Conservation (phyloP, 2,797 vertebrate species). For the Takifugu rubripes region DNA sequence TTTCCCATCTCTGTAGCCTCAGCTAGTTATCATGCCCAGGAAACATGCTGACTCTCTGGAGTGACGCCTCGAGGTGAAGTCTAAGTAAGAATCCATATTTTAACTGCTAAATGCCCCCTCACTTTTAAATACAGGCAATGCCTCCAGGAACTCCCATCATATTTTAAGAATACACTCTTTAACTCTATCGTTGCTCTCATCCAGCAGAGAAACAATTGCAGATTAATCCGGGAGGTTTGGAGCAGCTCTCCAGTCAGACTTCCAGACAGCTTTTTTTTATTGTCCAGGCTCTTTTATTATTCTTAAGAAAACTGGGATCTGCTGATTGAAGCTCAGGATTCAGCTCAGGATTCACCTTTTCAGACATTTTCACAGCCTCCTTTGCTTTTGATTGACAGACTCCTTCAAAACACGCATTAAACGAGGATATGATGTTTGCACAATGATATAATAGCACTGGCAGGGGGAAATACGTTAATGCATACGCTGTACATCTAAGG, state of each 20-base stretch:
- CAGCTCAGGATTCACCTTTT: background rate
- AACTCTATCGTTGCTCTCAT: constrained; percentile 29
- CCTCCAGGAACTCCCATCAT: constrained; percentile 43
- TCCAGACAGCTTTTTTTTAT: background rate
- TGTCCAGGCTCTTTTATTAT: background rate
- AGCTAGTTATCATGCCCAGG: constrained; percentile 67
- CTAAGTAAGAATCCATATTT: constrained; percentile 80
- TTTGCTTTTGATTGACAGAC: background rate
- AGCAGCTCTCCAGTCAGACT: constrained; percentile 2
- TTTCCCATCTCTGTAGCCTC: constrained; percentile 66
- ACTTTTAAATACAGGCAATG: constrained; percentile 55
- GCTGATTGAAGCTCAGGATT: background rate
- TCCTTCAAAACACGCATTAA: background rate
- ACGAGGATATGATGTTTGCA: constrained; percentile 14
- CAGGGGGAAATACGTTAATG: background rate
- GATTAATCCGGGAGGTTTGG: constrained; percentile 9
- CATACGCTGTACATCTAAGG: constrained; percentile 22
- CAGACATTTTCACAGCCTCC: background rate
- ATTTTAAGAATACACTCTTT: constrained; percentile 35
- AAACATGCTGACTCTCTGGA: constrained; percentile 73
- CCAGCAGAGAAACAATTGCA: constrained; percentile 30
- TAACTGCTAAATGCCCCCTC: constrained; percentile 71
- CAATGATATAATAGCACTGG: constrained; percentile 6
- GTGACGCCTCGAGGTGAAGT: constrained; percentile 73
- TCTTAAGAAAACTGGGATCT: constrained; percentile 8